phyloP scores from a whole-genome alignment of 1,140 invertebrate species.

The Drosophila nikananu region DNA sequence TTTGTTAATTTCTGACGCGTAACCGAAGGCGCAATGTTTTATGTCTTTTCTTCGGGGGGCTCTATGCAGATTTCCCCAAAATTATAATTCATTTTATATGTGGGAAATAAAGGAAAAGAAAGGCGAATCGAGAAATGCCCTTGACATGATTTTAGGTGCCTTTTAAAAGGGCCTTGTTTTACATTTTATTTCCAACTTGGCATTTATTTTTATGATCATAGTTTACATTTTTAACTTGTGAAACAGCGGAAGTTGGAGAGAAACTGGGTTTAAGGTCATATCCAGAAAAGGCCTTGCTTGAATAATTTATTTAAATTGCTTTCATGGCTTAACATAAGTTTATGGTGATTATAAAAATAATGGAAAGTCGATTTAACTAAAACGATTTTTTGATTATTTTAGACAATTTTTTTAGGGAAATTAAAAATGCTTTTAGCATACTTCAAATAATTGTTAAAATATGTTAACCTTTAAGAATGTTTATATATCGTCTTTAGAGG shows the following conservation, averaged over 20 bases:
- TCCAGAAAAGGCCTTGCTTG: slow-evolving; percentile 1
- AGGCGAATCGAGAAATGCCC: slow-evolving; percentile 6
- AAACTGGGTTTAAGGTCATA: not conserved
- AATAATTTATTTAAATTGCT: not conserved
- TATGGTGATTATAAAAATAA: not conserved
- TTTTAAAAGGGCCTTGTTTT: not conserved
- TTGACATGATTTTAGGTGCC: slow-evolving; percentile 6
- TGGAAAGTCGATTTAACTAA: not conserved
- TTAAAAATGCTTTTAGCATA: no score
- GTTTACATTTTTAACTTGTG: not conserved
- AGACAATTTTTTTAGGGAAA: not conserved
- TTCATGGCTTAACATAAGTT: not conserved
- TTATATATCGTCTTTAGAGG: not conserved
- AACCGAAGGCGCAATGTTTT: slow-evolving; percentile 74
- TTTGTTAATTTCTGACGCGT: slow-evolving; percentile 80
- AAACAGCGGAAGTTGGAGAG: not conserved
- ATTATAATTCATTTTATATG: slow-evolving; percentile 59
- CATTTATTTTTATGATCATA: slow-evolving; percentile 11
- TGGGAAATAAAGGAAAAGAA: slow-evolving; percentile 10
- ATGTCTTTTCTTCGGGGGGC: slow-evolving; percentile 40
- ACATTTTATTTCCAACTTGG: not conserved
- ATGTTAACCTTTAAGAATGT: no score
- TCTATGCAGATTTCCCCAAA: slow-evolving; percentile 71
- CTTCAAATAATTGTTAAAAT: no score
- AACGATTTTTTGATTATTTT: not conserved